Evolutionary conservation across 2,888 invertebrate genomes (phyloP), one percentile per base, ranked within the genome.

Genomic region (Drosophila nr. fundita): DNA sequence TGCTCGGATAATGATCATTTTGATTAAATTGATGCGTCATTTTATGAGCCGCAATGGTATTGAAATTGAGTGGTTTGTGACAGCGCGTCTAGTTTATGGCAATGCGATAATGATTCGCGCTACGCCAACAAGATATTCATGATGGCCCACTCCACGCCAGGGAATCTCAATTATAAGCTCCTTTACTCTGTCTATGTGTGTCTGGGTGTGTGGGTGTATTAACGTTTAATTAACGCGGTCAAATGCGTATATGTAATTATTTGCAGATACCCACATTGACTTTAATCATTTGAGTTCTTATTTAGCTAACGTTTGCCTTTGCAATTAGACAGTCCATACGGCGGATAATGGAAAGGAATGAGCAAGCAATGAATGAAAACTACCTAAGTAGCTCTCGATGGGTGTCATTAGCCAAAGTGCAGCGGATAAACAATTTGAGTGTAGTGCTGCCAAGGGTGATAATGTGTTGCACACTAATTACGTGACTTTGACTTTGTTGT

Each of bases 31-130:
- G 89, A 85, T 85, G 85, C 80, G 85, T 85, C 90, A 89, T 80
- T 89, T 86, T 86, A 89, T 89, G 89, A 85, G 88, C 80, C 85
- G 90, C 90, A 82, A 80, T 87, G 85, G 90, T 86, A 86, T 89
- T 86, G 85, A 86, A 89, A 86, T 86, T 89, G 85, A 86, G 90
- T 86, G 85, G 82, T 80, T 80, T 86, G 82, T 84, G 89, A 85
- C 85, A 89, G 82, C 72, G 73, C 72, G 49, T 55, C 85, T 83
- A 68, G 82, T 84, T 87, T 73, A 87, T 83, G 73, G 68, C 59
- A 21, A 36, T 40, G 55, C 50, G 62, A 76, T 87, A 82, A 89
- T 80, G 85, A 72, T 58, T 45, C 80, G 68, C 63, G 24, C 59
- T 71, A 32, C 32, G 38, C 48, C 38, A 72, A 76, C 81, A 84